Conservation (phyloP, 2,888 invertebrate genomes). For the Allacma fusca region DNA sequence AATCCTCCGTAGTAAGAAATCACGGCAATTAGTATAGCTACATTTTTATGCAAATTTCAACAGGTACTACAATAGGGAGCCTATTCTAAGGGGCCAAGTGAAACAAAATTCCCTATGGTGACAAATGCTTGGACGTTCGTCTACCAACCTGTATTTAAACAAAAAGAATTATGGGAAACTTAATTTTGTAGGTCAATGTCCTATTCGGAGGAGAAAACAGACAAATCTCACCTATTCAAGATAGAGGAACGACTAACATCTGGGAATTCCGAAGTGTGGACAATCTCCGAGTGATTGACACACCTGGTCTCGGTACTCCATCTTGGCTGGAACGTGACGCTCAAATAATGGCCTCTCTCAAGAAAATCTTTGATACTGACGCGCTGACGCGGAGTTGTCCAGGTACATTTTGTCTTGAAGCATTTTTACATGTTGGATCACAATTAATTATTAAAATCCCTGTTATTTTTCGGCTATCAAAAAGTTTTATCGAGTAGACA, state of each 20-base stretch:
- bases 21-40: too few species aligned
- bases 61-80: too few species aligned
- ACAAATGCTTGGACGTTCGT: too few species aligned
- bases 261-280: conserved; percentile 45
- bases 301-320: conserved; percentile 47
- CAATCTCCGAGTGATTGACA: conserved; percentile 52
- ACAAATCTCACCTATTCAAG: conserved; percentile 36
- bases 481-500: too few species aligned
- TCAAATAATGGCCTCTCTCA: conserved; percentile 49
- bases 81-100: too few species aligned
- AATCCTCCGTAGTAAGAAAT: conserved; percentile 48
- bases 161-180: neutral
- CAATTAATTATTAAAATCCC: too few species aligned
- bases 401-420: too few species aligned
- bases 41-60: neutral
- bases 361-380: conserved; percentile 51
- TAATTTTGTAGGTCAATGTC: conserved; percentile 44
- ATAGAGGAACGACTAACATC: conserved; percentile 44
- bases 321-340: conserved; percentile 46
- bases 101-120: too few species aligned
- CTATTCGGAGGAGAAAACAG: conserved; percentile 41
- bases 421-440: too few species aligned
- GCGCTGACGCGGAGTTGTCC: too few species aligned
- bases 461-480: too few species aligned
- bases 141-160: too few species aligned